phyloP scores from a whole-genome alignment of 2,113 vertebrate genomes.

The Onychorhynchus coronatus region DNA sequence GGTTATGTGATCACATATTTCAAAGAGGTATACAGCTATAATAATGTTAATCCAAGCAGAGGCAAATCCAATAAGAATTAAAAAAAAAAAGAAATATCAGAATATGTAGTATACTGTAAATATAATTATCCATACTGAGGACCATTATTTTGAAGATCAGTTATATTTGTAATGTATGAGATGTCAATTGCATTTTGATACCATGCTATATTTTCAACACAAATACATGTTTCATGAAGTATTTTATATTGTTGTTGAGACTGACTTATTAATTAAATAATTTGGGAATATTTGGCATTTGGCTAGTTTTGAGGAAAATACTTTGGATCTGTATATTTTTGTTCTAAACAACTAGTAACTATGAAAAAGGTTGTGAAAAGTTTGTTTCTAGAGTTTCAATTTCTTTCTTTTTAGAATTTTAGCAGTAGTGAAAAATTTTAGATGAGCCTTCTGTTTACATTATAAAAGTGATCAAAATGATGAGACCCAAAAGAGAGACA shows the following conservation, averaged over 20 bases:
- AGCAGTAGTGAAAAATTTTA: background rate
- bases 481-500: background rate
- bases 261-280: background rate
- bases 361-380: fast-evolving
- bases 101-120: background rate
- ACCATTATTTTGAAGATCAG: background rate
- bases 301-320: background rate
- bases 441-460: background rate
- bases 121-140: background rate
- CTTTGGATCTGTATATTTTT: background rate
- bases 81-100: background rate
- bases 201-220: background rate
- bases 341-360: background rate
- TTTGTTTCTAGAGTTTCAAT: background rate
- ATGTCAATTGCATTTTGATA: background rate
- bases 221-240: background rate
- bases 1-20: background rate
- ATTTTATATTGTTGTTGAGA: background rate
- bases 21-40: background rate
- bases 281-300: background rate
- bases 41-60: background rate
- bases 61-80: background rate
- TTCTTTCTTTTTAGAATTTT: background rate
- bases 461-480: background rate
- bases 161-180: background rate